phyloP scores from a whole-genome alignment of 2,888 invertebrate species.

The Mythimna vitellina region DNA sequence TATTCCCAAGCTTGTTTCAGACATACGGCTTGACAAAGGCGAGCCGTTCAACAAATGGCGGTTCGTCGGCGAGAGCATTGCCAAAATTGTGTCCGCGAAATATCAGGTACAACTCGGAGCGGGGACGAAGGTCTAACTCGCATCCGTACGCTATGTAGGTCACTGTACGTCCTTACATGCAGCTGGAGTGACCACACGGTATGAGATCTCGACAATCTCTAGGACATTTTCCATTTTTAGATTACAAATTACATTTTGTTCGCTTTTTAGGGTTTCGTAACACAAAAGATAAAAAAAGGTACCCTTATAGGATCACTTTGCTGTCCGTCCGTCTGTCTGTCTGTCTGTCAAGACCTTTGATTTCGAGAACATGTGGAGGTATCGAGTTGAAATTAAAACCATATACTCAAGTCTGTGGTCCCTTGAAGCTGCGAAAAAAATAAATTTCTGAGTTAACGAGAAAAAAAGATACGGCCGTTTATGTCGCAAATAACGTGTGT shows the following conservation, averaged over 20 bases:
- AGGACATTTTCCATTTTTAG: conserved; percentile 14
- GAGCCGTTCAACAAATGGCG: conserved; percentile 56
- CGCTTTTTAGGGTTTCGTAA: no score
- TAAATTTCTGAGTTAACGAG: no score
- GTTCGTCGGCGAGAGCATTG: conserved; percentile 38
- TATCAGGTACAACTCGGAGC: conserved; percentile 55
- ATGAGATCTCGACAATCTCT: conserved; percentile 10
- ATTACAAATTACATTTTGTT: conserved; percentile 4
- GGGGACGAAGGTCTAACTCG: conserved; percentile 35
- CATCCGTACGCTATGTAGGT: conserved; percentile 60
- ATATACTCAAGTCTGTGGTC: no score
- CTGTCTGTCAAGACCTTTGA: no score
- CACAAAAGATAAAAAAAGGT: no score
- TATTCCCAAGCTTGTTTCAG: conserved; percentile 54
- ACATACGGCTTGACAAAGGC: conserved; percentile 46
- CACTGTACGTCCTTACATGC: conserved; percentile 56
- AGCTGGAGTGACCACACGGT: conserved; percentile 41
- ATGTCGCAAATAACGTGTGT: no score
- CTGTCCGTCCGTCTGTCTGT: no score
- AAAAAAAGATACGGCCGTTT: no score
- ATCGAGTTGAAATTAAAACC: no score
- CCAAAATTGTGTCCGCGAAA: conserved; percentile 60
- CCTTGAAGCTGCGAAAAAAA: no score
- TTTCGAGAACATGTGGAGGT: no score
- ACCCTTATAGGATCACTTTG: no score